phyloP scores from a whole-genome alignment of 2,113 vertebrate genomes.

The Rhynchomys soricoides region DNA sequence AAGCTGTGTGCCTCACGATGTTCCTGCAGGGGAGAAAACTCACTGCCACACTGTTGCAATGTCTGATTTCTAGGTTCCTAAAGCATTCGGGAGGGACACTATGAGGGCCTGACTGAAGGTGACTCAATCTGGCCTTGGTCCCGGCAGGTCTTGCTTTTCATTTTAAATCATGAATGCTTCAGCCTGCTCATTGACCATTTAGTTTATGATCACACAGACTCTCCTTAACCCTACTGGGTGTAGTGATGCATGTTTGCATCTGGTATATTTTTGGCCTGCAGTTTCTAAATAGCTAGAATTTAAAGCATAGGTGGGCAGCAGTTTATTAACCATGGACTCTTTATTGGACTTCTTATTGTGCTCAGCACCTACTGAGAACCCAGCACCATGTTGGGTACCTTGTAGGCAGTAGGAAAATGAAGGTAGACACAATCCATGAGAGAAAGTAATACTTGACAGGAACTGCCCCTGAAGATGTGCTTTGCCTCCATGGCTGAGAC shows the following conservation, averaged over 20 bases:
- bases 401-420: not conserved
- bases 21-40: constrained; percentile 50
- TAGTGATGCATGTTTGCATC: constrained; percentile 44
- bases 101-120: not conserved
- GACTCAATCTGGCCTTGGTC: not conserved
- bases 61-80: constrained; percentile 3
- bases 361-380: not conserved
- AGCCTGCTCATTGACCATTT: not conserved
- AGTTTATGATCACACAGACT: not conserved
- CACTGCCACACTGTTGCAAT: not conserved
- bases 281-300: constrained; percentile 58
- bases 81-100: not conserved
- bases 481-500: not conserved
- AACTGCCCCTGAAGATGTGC: not conserved
- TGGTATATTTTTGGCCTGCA: constrained; percentile 7
- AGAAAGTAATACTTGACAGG: not conserved
- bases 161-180: constrained; percentile 21
- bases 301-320: not conserved
- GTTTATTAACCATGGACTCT: constrained; percentile 27
- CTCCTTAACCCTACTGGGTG: constrained; percentile 34
- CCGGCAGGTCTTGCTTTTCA: not conserved
- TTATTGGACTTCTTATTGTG: not conserved
- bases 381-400: not conserved
- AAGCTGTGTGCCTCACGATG: not conserved
- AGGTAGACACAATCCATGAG: not conserved